phyloP scores from a whole-genome alignment of 1,140 invertebrate species.

The Psilanteris sp. region DNA sequence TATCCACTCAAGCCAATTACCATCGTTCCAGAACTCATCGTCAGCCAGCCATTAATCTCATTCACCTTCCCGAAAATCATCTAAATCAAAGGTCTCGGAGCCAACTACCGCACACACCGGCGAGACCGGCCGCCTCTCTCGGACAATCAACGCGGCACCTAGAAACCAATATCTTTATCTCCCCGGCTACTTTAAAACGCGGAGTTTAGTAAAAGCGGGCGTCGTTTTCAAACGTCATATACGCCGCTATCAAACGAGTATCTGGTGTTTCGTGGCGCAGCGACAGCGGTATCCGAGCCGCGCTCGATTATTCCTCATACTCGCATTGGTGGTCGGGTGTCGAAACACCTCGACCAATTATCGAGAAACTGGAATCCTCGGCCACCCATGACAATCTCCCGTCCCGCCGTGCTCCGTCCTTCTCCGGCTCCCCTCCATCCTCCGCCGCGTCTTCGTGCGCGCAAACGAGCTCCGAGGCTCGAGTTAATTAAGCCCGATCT shows the following conservation, averaged over 20 bases:
- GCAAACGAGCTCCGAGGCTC: slow-evolving; percentile 76
- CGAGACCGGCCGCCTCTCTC: slow-evolving; percentile 34
- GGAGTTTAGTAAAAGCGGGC: slow-evolving; percentile 27
- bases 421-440: slow-evolving; percentile 20
- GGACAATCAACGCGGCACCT: slow-evolving; percentile 34
- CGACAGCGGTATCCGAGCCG: slow-evolving; percentile 55
- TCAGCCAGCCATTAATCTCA: too few species aligned
- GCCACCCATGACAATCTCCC: slow-evolving; percentile 72
- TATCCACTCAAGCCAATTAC: too few species aligned
- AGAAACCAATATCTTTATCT: slow-evolving; percentile 56
- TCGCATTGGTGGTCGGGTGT: slow-evolving; percentile 78
- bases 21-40: too few species aligned
- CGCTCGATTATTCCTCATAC: slow-evolving; percentile 72
- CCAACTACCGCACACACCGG: slow-evolving; percentile 19
- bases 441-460: slow-evolving; percentile 53
- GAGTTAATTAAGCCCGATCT: slow-evolving; percentile 80
- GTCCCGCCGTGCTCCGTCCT: slow-evolving; percentile 10
- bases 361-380: slow-evolving; percentile 80
- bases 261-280: slow-evolving; percentile 54
- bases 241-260: slow-evolving; percentile 62
- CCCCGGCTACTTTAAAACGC: slow-evolving; percentile 37
- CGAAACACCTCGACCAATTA: slow-evolving; percentile 81
- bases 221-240: slow-evolving; percentile 59
- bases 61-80: slow-evolving; percentile 13
- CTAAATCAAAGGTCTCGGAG: background rate